These are phyloP conservation scores for Dynastes hyllus DNA, from an alignment of 2,888 invertebrate genomes.

Conservation along the genomic window DNA sequence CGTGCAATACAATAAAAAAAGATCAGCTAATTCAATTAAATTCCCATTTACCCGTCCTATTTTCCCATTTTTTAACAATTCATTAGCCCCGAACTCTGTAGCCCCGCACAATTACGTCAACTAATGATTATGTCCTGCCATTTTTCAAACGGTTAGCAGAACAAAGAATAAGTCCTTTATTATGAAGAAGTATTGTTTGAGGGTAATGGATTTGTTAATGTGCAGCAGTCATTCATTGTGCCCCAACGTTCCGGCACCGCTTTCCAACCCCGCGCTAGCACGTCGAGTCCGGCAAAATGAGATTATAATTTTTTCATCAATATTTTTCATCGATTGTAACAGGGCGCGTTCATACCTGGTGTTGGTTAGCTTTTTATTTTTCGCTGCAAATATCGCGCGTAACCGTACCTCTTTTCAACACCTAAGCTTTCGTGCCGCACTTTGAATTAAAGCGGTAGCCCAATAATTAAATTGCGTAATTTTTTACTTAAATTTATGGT, in stretches of 20 bases:
- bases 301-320: conserved; percentile 47
- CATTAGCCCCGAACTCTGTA: conserved; percentile 8
- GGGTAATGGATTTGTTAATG: conserved; percentile 47
- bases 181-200: conserved; percentile 45
- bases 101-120: conserved; percentile 19
- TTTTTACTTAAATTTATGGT: no score
- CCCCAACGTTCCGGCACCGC: neutral
- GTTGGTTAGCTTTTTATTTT: conserved; percentile 4
- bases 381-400: conserved; percentile 15
- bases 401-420: conserved; percentile 3
- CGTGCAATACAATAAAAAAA: neutral
- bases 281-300: conserved; percentile 26
- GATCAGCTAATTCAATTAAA: conserved; percentile 30
- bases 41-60: conserved; percentile 5
- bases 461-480: neutral
- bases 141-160: conserved; percentile 44
- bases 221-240: conserved; percentile 38
- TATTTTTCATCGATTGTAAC: conserved; percentile 31
- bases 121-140: conserved; percentile 46
- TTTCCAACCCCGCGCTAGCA: neutral
- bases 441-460: neutral
- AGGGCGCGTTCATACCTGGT: neutral
- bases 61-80: conserved; percentile 25
- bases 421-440: neutral
- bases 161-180: conserved; percentile 42